phyloP scores from a whole-genome alignment of 2,888 invertebrate genomes.

The Xestia xanthographa region DNA sequence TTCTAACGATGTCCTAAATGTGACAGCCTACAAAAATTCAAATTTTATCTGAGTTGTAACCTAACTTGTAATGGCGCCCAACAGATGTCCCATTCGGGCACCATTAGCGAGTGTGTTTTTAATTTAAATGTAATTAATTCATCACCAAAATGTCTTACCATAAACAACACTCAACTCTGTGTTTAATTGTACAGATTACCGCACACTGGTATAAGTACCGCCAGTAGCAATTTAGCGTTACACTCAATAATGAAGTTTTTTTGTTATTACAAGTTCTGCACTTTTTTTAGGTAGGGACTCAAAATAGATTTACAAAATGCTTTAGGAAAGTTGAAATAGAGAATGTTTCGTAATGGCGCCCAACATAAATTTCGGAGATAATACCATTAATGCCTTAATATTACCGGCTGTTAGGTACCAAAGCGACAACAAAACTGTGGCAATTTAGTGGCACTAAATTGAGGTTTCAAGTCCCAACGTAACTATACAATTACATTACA shows the following conservation, averaged over 20 bases:
- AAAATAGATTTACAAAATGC: neutral
- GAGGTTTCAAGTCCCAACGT: neutral
- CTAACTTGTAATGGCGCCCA: conserved; percentile 78
- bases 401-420: neutral
- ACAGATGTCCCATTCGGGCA: conserved; percentile 70
- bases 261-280: neutral
- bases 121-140: conserved; percentile 80
- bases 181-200: neutral
- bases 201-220: neutral
- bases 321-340: neutral
- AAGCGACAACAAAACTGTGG: neutral
- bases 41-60: neutral
- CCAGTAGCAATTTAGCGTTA: neutral
- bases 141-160: neutral
- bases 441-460: neutral
- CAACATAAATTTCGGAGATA: neutral
- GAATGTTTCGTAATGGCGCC: neutral
- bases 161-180: neutral
- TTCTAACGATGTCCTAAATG: conserved; percentile 72
- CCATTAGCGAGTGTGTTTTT: conserved; percentile 79
- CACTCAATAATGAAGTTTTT: neutral
- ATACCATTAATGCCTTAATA: neutral
- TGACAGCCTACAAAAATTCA: conserved; percentile 43
- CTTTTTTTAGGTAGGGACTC: neutral
- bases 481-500: neutral